Base-by-base conservation (phyloP, 2,113 vertebrate species). In the Megalops atlanticus region DNA sequence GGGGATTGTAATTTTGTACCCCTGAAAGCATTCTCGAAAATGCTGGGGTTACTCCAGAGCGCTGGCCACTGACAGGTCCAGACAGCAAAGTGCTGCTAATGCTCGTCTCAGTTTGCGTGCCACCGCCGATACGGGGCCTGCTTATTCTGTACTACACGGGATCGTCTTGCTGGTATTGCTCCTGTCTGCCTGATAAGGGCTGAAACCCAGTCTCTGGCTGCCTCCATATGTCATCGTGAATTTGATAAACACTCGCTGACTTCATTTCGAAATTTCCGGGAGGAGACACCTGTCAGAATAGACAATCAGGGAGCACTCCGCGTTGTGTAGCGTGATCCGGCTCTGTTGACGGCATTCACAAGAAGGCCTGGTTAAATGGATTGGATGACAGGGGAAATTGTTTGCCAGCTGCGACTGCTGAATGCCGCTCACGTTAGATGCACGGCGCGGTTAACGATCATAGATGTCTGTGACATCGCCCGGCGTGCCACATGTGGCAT, bases 141-240 rank as follows among this genome's bases (percentile, higher is more conserved):
- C 4, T 3, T 33, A 36, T 2, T 12, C 31, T 47, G 68, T 33
- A 35, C 49, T 11, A 38, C 8, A 7, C 43, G 18, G 27, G 18
- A 71, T n/a, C 27, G 38, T 47, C 40, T 49, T 36, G 27, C 40
- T 18, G 18, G 39, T 70, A 78, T 69, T 27, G 1, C 39, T 70
- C 40, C 58, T 33, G 64, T 64, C 36, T 21, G n/a, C 14, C 38
- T 31, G 76, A 78, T 47, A 71, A 41, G 77, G 12, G n/a, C 45
- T 79, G 64, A 72, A 72, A 45, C 49, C 41, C 68, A 33, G 40
- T 49, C 78, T 75, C 24, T 40, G 3, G 33, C 40, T n/a, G 68
- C 27, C 41, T 49, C 41, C 24, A 72, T 38, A 38, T 47, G 71
- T 72, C 41, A 72, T 27, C 35, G 68, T 35, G 68, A 72, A 68